A percentile compares a stretch with the other conserved stretches of the same genome.
These are phyloP conservation scores for Furcifer pardalis DNA, from an alignment of 2,797 vertebrate species.

Conservation along the genomic window DNA sequence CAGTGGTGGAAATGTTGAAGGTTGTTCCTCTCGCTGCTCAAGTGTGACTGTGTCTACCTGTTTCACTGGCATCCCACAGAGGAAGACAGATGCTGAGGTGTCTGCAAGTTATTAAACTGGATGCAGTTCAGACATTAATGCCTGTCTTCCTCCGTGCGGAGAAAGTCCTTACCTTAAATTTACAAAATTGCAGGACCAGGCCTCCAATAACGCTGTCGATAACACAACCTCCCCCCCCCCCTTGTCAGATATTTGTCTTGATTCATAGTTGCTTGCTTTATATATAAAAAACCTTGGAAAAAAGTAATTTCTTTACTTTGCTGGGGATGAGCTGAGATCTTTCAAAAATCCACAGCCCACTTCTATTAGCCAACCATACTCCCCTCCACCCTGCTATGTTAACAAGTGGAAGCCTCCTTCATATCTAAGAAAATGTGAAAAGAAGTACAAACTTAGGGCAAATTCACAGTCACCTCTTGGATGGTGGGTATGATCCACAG, in stretches of 20 bases:
- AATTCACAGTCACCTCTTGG: background rate
- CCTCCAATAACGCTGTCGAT: constrained; percentile 9
- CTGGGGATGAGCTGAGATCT: background rate
- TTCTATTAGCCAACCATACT: background rate
- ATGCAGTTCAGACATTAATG: constrained; percentile 51
- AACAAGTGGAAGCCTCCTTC: background rate
- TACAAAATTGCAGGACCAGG: constrained; percentile 57
- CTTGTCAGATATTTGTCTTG: background rate
- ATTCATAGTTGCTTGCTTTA: background rate
- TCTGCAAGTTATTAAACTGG: constrained; percentile 62
- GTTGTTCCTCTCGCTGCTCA: constrained; percentile 39
- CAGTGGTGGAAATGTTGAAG: constrained; percentile 4
- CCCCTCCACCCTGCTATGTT: no score
- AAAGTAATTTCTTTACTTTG: background rate
- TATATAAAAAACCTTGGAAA: background rate
- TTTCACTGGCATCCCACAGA: constrained; percentile 58
- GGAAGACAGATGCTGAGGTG: constrained; percentile 69
- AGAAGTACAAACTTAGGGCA: no score
- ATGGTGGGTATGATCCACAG: no score
- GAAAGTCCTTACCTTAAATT: constrained; percentile 37
- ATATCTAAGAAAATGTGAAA: background rate
- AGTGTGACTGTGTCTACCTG: constrained; percentile 62
- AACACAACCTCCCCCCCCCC: background rate
- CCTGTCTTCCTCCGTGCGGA: constrained; percentile 10
- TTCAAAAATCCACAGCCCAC: no score